Evolutionary conservation across 2,888 invertebrate species (phyloP).

Genomic region (Prenolepis imparis): DNA sequence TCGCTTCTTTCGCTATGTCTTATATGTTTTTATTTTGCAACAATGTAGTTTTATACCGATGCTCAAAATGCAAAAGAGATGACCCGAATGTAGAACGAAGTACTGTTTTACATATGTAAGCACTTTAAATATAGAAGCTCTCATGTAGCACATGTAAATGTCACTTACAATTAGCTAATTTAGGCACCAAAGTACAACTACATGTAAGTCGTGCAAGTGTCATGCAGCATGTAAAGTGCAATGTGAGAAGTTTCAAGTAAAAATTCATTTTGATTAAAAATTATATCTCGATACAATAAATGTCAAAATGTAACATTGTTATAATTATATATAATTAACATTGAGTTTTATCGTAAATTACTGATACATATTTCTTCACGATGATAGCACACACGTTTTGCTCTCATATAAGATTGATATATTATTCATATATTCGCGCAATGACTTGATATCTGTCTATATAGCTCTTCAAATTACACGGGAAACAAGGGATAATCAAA

Average conservation of each 20-base stretch:
- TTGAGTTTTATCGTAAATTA: neutral
- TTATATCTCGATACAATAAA: neutral
- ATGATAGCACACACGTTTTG: neutral
- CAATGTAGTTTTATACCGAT: neutral
- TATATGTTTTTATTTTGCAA: neutral
- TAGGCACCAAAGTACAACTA: neutral
- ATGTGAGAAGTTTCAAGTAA: neutral
- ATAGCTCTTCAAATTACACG: neutral
- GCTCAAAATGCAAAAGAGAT: neutral
- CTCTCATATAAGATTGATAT: neutral
- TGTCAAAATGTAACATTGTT: neutral
- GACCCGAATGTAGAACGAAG: neutral
- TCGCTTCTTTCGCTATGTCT: too few species aligned
- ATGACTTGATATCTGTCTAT: constrained; percentile 8
- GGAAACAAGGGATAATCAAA: neutral
- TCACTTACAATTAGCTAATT: constrained; percentile 4
- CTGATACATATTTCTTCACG: neutral
- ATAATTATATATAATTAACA: constrained; percentile 13
- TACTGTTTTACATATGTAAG: neutral
- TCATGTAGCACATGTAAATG: constrained; percentile 8
- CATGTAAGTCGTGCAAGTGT: too few species aligned
- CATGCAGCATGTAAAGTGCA: neutral
- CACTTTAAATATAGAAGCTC: constrained; percentile 8
- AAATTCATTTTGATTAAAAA: neutral
- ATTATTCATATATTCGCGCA: neutral